Evolutionary conservation across 30 jellyfish, hydroid and myxozoan species (phyloP).

Genomic region (Aurelia aurita): DNA sequence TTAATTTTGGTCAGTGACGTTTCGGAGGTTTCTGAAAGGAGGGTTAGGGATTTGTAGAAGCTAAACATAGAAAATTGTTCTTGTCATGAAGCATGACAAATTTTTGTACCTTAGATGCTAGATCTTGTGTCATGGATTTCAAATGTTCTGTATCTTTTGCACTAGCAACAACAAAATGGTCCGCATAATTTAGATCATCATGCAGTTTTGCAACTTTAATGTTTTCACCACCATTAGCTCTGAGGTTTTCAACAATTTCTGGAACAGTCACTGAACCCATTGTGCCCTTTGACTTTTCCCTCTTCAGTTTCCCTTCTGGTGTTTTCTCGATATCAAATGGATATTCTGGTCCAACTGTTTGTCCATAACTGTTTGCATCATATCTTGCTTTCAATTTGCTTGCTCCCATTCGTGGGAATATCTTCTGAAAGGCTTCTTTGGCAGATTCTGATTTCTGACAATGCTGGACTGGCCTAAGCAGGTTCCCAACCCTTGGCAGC

Average conservation of each 20-base stretch:
- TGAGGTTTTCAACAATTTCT: constrained; percentile 65
- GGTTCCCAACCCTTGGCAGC: constrained; percentile 13
- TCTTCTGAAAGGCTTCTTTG: constrained; percentile 76
- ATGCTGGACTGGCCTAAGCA: constrained; percentile 25
- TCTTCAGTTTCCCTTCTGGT: constrained; percentile 73
- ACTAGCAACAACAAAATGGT: constrained; percentile 74
- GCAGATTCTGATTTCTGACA: constrained; percentile 71
- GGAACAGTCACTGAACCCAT: constrained; percentile 72
- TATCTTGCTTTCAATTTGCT: constrained; percentile 68
- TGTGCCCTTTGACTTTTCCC: constrained; percentile 71
- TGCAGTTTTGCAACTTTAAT: constrained; percentile 68
- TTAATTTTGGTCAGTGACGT: too few species aligned
- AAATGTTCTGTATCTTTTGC: constrained; percentile 76
- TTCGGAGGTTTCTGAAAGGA: too few species aligned
- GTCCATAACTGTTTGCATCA: constrained; percentile 89
- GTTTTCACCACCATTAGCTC: constrained; percentile 67
- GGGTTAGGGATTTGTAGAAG: not conserved
- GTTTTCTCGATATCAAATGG: constrained; percentile 86
- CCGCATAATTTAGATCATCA: constrained; percentile 72
- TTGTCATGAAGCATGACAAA: not conserved
- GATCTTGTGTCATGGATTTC: constrained; percentile 72
- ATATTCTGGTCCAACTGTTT: constrained; percentile 84
- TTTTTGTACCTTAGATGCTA: constrained; percentile 56
- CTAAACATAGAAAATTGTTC: not conserved
- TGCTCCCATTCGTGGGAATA: constrained; percentile 71